Conservation (phyloP, 1,140 invertebrate genomes). For the Bombus picipes region DNA sequence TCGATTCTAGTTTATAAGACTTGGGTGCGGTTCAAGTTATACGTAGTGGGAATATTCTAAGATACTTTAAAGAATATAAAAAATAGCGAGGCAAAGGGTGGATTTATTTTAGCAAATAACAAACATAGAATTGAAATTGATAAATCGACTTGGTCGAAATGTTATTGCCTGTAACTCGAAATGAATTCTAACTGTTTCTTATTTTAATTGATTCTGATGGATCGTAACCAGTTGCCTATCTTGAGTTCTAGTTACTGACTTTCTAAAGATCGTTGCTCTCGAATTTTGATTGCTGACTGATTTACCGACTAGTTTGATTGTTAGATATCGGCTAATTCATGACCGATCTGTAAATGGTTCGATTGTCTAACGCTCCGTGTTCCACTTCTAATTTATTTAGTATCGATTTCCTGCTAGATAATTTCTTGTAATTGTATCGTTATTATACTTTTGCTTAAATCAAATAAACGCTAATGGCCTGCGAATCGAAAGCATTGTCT, state of each 20-base stretch:
- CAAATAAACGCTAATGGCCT: neutral
- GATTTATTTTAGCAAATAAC: neutral
- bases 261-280: conserved; percentile 14
- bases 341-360: neutral
- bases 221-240: conserved; percentile 1
- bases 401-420: neutral
- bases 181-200: conserved; percentile 14
- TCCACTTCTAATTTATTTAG: neutral
- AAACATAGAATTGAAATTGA: neutral
- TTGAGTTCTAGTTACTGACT: conserved; percentile 1
- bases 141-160: neutral
- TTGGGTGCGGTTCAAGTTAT: neutral
- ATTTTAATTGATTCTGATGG: conserved; percentile 17
- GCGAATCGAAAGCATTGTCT: too few relatives aligned
- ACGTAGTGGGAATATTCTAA: neutral
- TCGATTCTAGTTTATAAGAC: neutral
- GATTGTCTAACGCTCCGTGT: neutral
- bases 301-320: neutral
- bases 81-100: neutral
- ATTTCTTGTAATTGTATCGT: neutral
- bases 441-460: neutral
- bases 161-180: neutral
- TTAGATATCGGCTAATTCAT: neutral
- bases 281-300: conserved; percentile 8
- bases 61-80: neutral